Evolutionary conservation across 2,797 vertebrate species (phyloP).

Genomic region (Dermochelys coriacea): DNA sequence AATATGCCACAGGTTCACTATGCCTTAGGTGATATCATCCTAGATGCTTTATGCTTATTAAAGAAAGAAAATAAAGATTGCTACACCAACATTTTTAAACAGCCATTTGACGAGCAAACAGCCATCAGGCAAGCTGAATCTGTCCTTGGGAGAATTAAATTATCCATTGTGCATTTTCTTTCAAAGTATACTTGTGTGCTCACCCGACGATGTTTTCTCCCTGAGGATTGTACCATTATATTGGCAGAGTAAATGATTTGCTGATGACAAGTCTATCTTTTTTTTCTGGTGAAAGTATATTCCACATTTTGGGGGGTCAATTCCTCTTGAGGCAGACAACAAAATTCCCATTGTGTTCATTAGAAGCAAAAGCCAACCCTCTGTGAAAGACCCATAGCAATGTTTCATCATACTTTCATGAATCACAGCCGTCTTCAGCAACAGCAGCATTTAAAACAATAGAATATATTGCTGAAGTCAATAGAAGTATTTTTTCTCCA

Average conservation of each 20-base stretch:
- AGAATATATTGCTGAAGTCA: neutral
- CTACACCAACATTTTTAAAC: neutral
- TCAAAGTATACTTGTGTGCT: neutral
- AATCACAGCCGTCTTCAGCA: neutral
- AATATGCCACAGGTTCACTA: neutral
- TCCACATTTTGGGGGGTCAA: neutral
- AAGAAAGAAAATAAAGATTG: neutral
- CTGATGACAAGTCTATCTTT: neutral
- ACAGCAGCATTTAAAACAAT: neutral
- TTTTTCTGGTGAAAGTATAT: neutral
- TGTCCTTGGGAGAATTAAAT: neutral
- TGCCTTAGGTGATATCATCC: neutral
- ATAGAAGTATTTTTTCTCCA: neutral
- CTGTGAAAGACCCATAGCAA: neutral
- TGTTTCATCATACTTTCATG: neutral
- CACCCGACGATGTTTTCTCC: neutral
- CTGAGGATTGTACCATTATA: neutral
- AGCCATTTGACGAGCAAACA: neutral
- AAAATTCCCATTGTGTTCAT: neutral
- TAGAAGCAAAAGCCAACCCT: neutral
- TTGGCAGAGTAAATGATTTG: constrained; percentile 29
- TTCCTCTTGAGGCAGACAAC: neutral
- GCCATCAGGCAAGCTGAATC: neutral
- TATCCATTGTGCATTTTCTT: neutral
- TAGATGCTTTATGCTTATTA: neutral